These are phyloP conservation scores for Tipula helvola DNA, from an alignment of 2,888 invertebrate genomes.

Conservation along the genomic window DNA sequence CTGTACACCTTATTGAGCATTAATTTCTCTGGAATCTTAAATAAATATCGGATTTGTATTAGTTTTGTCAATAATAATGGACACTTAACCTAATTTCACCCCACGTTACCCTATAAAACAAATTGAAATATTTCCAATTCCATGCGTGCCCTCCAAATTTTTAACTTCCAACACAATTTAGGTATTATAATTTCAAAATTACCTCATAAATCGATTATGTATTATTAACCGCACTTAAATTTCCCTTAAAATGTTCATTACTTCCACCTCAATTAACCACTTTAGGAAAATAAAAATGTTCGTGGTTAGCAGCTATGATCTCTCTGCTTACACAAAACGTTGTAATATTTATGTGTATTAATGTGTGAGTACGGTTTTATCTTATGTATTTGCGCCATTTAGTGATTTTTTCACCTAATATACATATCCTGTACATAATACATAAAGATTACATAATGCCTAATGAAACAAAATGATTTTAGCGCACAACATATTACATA, in stretches of 20 bases:
- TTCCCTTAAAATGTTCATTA: neutral
- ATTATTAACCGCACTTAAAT: neutral
- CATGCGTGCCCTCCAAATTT: neutral
- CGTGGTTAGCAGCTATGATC: neutral
- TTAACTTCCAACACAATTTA: neutral
- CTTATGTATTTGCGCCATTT: neutral
- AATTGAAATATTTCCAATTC: neutral
- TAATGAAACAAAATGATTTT: neutral
- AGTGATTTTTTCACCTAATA: neutral
- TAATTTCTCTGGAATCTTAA: too few species aligned
- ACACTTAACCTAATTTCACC: neutral
- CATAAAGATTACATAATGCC: neutral
- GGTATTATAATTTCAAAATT: neutral
- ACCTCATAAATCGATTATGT: neutral
- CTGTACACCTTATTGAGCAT: too few species aligned
- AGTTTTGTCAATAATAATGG: neutral
- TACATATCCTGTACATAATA: neutral
- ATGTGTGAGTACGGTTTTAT: neutral
- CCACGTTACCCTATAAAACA: neutral
- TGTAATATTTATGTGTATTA: neutral
- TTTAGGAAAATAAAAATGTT: neutral
- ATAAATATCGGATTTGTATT: neutral
- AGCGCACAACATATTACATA: neutral
- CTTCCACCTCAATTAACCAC: neutral
- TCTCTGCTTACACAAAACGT: neutral